Percentiles rank a stretch among this genome's conserved stretches.
Evolutionary conservation across 2,113 vertebrate genomes (phyloP).

Genomic region (Lagopus muta): DNA sequence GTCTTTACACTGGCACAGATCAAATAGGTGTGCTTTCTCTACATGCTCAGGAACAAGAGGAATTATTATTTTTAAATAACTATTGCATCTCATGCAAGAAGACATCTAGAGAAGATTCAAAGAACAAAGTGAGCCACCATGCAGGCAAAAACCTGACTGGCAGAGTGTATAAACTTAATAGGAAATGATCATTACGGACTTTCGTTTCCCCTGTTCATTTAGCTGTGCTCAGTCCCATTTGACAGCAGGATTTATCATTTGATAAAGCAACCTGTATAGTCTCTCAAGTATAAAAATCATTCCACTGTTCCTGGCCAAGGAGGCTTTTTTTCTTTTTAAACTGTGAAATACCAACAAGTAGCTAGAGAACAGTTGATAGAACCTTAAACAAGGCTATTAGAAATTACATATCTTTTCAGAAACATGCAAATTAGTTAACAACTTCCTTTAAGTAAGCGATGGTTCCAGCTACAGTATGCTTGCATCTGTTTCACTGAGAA

Average conservation of each 20-base stretch:
- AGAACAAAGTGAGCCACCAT: background rate
- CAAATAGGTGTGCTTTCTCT: background rate
- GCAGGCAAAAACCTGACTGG: background rate
- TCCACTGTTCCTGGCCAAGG: background rate
- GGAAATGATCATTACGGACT: background rate
- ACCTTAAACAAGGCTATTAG: background rate
- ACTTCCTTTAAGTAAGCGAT: background rate
- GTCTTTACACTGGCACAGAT: background rate
- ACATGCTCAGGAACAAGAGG: background rate
- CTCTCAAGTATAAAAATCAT: background rate
- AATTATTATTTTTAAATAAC: background rate
- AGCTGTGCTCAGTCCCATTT: background rate
- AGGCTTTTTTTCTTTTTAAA: background rate
- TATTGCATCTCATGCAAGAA: background rate
- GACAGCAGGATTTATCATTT: background rate
- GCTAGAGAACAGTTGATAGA: background rate
- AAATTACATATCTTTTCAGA: background rate
- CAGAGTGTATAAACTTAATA: background rate
- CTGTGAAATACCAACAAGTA: background rate
- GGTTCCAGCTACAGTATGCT: background rate
- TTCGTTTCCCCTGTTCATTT: background rate
- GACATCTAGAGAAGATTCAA: background rate
- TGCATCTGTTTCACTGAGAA: background rate
- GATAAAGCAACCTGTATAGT: background rate
- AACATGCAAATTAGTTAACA: background rate